These are phyloP conservation scores for Lordiphosa andalusiaca DNA, from an alignment of 2,888 invertebrate genomes.

Conservation along the genomic window DNA sequence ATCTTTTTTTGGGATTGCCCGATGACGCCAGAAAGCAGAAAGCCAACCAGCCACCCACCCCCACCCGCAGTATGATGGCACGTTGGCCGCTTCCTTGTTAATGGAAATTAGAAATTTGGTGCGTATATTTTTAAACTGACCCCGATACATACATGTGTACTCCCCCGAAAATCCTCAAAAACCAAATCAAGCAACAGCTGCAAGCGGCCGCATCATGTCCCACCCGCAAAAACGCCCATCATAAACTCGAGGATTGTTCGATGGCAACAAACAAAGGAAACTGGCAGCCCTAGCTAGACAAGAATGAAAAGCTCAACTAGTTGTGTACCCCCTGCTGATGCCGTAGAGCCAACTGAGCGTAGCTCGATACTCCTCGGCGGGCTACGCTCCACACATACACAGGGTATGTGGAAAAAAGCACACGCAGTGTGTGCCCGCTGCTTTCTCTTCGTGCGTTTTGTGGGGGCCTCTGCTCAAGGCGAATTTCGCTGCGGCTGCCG, in stretches of 20 bases:
- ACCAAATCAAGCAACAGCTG: conserved; percentile 34
- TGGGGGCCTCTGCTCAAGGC: conserved; percentile 25
- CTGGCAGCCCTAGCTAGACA: background rate
- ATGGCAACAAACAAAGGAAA: conserved; percentile 9
- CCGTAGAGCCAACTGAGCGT: background rate
- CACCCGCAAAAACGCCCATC: conserved; percentile 9
- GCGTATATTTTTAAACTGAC: conserved; percentile 66
- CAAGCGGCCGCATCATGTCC: conserved; percentile 20
- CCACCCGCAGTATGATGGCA: background rate
- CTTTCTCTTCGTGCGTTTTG: conserved; percentile 63
- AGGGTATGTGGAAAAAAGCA: conserved; percentile 39
- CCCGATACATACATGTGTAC: conserved; percentile 52
- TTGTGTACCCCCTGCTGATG: background rate
- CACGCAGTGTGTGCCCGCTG: conserved; percentile 39
- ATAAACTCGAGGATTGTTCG: conserved; percentile 1
- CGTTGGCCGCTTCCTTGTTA: conserved; percentile 45
- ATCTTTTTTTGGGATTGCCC: conserved; percentile 12
- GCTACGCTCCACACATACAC: conserved; percentile 1
- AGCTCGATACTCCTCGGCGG: conserved; percentile 5
- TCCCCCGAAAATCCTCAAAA: conserved; percentile 31
- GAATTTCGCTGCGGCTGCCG: too few species aligned
- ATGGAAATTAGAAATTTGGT: conserved; percentile 49
- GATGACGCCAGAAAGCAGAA: conserved; percentile 9
- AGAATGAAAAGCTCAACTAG: conserved; percentile 5
- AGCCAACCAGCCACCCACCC: background rate